A percentile compares a stretch with the other conserved stretches of the same genome.
Conservation (phyloP, 2,888 invertebrate genomes). For the Acleris sparsana region DNA sequence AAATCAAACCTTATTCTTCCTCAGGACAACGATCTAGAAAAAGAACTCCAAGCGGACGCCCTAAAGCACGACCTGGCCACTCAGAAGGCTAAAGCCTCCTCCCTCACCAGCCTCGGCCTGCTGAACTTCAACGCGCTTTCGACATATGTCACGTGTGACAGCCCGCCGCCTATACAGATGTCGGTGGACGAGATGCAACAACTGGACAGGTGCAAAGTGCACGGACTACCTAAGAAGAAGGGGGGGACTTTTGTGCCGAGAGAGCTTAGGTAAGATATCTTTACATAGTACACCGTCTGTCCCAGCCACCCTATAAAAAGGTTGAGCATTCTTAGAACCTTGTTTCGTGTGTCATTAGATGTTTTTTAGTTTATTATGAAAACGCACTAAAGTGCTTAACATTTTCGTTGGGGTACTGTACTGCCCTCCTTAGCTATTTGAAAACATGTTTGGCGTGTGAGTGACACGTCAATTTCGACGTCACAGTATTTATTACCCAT, state of each 20-base stretch:
- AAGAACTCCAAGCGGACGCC: constrained; percentile 72
- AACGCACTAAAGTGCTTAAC: too few species aligned
- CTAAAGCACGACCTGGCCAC: constrained; percentile 58
- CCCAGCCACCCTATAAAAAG: too few species aligned
- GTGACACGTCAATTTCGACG: too few species aligned
- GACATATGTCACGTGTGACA: constrained; percentile 89
- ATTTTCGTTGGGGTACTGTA: too few species aligned
- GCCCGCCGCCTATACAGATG: constrained; percentile 91
- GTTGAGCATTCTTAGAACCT: too few species aligned
- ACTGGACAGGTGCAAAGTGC: constrained; percentile 87
- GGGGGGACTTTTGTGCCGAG: constrained; percentile 88
- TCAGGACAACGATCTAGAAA: constrained; percentile 76
- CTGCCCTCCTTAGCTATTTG: too few species aligned
- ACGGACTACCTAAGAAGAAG: constrained; percentile 88
- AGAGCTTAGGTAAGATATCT: constrained; percentile 75
- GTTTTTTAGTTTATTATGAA: too few species aligned
- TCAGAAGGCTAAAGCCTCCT: constrained; percentile 68
- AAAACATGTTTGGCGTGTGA: too few species aligned
- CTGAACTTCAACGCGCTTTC: constrained; percentile 81
- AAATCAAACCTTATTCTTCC: background rate
- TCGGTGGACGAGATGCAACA: constrained; percentile 89
- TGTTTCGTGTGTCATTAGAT: too few species aligned
- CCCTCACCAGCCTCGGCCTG: constrained; percentile 65
- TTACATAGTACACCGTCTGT: too few species aligned
- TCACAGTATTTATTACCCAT: too few species aligned